Evolutionary conservation across 2,888 invertebrate genomes (phyloP).

Genomic region (Dasypogon diadema): DNA sequence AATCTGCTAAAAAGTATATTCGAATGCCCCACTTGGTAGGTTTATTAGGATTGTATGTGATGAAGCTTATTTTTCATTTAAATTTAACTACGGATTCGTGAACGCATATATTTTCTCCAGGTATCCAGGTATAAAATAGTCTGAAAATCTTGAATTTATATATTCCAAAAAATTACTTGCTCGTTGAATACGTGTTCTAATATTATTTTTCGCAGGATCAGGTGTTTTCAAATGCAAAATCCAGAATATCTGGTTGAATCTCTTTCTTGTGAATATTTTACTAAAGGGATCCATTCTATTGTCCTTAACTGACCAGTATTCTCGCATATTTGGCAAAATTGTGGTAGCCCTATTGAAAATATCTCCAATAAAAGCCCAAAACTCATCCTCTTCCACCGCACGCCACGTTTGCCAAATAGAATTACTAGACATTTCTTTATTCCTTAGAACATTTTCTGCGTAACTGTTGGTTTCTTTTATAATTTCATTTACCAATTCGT

Average conservation of each 20-base stretch:
- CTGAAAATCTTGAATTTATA: background rate
- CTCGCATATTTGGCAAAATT: constrained; percentile 4
- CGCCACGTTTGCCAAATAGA: constrained; percentile 17
- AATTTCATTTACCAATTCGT: background rate
- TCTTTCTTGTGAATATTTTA: constrained; percentile 6
- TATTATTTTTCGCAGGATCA: constrained; percentile 6
- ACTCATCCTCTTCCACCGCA: background rate
- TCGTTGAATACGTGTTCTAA: constrained; percentile 2
- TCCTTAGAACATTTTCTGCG: background rate
- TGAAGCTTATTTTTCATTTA: constrained; percentile 1
- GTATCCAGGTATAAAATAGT: constrained; percentile 13
- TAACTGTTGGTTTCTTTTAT: constrained; percentile 3
- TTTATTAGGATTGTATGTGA: constrained; percentile 14
- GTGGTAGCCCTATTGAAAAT: background rate
- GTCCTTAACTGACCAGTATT: background rate
- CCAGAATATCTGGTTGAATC: constrained; percentile 30
- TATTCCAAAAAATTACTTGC: background rate
- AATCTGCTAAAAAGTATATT: background rate
- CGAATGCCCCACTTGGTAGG: background rate
- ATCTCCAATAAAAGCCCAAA: constrained; percentile 13
- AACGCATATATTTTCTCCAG: constrained; percentile 5
- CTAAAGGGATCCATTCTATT: constrained; percentile 5
- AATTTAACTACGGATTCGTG: constrained; percentile 5
- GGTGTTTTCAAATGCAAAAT: constrained; percentile 21
- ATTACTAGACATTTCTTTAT: background rate